These are phyloP conservation scores for Geophilus truncorum DNA, from an alignment of 2,888 invertebrate genomes.

Conservation along the genomic window DNA sequence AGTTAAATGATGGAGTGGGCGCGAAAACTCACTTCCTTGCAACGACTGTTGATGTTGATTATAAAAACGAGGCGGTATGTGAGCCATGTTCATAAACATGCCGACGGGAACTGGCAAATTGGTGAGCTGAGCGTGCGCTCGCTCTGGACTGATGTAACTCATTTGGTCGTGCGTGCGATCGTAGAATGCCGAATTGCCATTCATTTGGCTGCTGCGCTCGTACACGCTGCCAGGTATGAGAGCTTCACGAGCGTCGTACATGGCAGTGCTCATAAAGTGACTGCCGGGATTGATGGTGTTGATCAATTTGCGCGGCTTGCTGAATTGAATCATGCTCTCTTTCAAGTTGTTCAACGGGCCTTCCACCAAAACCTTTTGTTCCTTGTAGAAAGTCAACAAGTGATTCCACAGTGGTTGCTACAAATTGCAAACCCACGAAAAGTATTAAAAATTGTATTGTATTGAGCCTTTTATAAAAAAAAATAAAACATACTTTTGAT, in stretches of 20 bases:
- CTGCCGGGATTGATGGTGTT: conserved; percentile 93
- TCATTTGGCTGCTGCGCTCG: conserved; percentile 62
- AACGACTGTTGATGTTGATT: conserved; percentile 64
- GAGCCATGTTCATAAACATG: conserved; percentile 87
- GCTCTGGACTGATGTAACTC: conserved; percentile 83
- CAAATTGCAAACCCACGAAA: no score
- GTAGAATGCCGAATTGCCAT: conserved; percentile 56
- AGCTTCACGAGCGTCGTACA: conserved; percentile 94
- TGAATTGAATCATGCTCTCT: conserved; percentile 92
- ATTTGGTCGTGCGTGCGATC: conserved; percentile 76
- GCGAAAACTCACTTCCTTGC: conserved; percentile 43
- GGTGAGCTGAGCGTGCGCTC: conserved; percentile 57
- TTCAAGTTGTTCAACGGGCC: conserved; percentile 96
- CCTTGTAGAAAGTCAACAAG: conserved; percentile 92
- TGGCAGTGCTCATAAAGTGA: conserved; percentile 95
- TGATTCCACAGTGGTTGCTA: conserved; percentile 97
- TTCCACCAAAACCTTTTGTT: conserved; percentile 92
- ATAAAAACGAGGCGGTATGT: conserved; percentile 68
- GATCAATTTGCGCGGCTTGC: conserved; percentile 91
- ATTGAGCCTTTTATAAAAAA: background rate
- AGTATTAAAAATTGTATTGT: conserved; percentile 9
- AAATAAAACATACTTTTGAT: conserved; percentile 61
- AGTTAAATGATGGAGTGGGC: no score
- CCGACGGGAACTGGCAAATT: conserved; percentile 84
- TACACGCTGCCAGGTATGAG: conserved; percentile 90